A percentile compares a stretch with the other conserved stretches of the same genome.
phyloP scores from a whole-genome alignment of 2,888 invertebrate species.

The Oscheius sp. region DNA sequence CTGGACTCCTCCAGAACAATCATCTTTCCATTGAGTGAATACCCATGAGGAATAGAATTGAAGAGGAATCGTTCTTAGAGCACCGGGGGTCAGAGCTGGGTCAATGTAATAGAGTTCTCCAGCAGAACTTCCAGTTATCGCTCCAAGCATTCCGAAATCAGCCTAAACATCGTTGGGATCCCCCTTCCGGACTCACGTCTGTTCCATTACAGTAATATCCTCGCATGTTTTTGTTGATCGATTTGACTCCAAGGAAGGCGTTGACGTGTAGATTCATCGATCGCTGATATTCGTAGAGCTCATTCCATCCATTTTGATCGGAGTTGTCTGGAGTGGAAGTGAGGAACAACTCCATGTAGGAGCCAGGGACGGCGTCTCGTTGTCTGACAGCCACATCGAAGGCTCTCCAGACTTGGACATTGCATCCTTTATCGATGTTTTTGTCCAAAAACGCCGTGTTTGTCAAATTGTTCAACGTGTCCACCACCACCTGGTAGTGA shows the following conservation, averaged over 20 bases:
- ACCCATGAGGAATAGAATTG: slow-evolving; percentile 41
- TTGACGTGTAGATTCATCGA: slow-evolving; percentile 41
- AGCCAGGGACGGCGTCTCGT: slow-evolving; percentile 43
- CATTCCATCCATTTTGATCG: slow-evolving; percentile 32
- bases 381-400: slow-evolving; percentile 39
- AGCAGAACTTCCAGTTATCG: slow-evolving; percentile 5
- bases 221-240: slow-evolving; percentile 12
- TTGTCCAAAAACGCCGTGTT: slow-evolving; percentile 18
- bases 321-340: slow-evolving; percentile 45
- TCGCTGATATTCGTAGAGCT: slow-evolving; percentile 44
- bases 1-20: slow-evolving; percentile 32
- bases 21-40: slow-evolving; percentile 24
- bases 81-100: not conserved
- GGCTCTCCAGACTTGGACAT: slow-evolving; percentile 50
- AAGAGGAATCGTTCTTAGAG: slow-evolving; percentile 39
- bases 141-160: slow-evolving; percentile 31
- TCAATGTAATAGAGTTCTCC: slow-evolving; percentile 19
- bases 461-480: slow-evolving; percentile 32
- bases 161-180: no score
- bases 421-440: slow-evolving; percentile 39
- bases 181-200: slow-evolving; percentile 12
- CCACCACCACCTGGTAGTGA: slow-evolving; percentile 34
- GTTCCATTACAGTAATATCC: slow-evolving; percentile 47
- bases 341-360: slow-evolving; percentile 52
- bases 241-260: slow-evolving; percentile 34